Base-by-base conservation (phyloP, 92 coral and sea anemone genomes). In the Palythoa grandiflora region DNA sequence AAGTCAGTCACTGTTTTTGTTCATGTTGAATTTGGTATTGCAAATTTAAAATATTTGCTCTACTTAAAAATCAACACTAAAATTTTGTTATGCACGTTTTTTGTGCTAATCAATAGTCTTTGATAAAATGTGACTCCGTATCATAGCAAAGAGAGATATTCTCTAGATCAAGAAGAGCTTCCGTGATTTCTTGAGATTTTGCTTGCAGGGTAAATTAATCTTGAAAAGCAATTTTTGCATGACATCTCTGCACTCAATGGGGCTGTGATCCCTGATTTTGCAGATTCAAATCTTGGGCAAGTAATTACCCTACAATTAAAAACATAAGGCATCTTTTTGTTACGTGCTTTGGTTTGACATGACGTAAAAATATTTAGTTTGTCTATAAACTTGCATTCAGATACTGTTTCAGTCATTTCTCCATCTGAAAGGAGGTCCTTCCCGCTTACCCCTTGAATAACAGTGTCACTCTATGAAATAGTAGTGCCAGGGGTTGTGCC, bases 281-380 rank as follows among this genome's bases (percentile, higher is more conserved):
- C 78, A 35, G 44, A 8, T 35, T 17, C 68, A 16, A 61, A 61
- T 61, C 68, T 61, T 79, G 84, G 84, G 47, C 84, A 79, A 39
- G 65, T 52, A 38, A 79, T 50, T 19, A 79, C 37, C 71, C 55
- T 79, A 36, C 75, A 71, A 53, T 77, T 65, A 35, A 72, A 51
- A 79, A 71, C 83, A 36, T 66, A 60, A 2, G 89, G 89, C 89
- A 89, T 89, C 19, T 73, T 79, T 70, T 89, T 84, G 81, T 90
- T 86, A n/a, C 92, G 85, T 59, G 87, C 21, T 87, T 90, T 87
- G 83, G 72, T 87, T 75, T 90, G 90, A 57, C 93, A 90, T 68
- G 60, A 37, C 8, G 63, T 39, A 52, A 90, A 90, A 65, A 80
- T 57, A 73, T 75, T 73, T 17, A 90, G 85, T 66, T 90, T 87